These are phyloP conservation scores for Trachops cirrhosus DNA, from an alignment of 2,797 vertebrate genomes.

Conservation along the genomic window DNA sequence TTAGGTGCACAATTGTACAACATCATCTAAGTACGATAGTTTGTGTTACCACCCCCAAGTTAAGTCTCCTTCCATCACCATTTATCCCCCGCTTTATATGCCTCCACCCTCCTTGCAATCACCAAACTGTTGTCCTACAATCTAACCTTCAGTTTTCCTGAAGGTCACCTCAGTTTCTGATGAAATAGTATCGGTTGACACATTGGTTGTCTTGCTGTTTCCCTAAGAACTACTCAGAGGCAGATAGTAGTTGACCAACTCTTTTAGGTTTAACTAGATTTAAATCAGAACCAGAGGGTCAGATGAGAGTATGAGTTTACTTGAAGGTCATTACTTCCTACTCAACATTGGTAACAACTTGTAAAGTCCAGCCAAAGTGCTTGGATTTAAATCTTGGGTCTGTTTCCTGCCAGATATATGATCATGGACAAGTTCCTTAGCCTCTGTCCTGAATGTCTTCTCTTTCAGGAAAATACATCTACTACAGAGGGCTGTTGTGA, in stretches of 20 bases:
- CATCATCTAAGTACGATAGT: not conserved
- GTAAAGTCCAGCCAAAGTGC: not conserved
- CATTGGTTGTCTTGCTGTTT: not conserved
- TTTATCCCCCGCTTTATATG: not conserved
- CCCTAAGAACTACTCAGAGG: not conserved
- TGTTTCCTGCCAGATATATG: not conserved
- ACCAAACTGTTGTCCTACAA: not conserved
- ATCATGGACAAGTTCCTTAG: not conserved
- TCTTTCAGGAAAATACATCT: not conserved
- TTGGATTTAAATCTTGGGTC: not conserved
- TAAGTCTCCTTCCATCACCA: not conserved
- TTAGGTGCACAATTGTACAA: not conserved
- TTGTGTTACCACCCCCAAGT: not conserved
- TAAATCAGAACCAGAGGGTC: not conserved
- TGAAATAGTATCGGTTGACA: not conserved
- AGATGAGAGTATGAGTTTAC: not conserved
- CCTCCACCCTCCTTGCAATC: not conserved
- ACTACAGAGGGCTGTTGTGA: not conserved
- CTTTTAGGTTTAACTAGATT: not conserved
- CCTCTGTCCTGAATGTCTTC: not conserved
- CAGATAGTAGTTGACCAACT: not conserved
- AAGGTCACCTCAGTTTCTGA: not conserved
- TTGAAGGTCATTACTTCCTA: not conserved
- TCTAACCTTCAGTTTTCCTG: not conserved
- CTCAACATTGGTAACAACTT: not conserved